Evolutionary conservation across 2,888 invertebrate genomes (phyloP), one percentile per base, ranked within the genome.

Genomic region (Agriopis aurantiaria): DNA sequence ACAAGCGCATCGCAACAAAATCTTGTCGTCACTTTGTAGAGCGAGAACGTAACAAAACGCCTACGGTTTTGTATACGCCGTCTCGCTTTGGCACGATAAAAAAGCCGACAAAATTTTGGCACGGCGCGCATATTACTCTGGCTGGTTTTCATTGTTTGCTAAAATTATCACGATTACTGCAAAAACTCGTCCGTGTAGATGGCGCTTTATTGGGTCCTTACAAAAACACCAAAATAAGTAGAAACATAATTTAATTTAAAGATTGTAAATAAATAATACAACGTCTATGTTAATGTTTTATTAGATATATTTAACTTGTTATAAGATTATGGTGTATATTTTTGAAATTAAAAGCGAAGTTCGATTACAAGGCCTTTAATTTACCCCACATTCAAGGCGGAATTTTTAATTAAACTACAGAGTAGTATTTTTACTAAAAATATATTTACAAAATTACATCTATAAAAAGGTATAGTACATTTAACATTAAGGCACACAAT

Each of bases 311-410:
- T 60, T 75, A 73, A 65, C 80, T 84, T 88, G 88, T 90, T 89
- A 86, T 82, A 87, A 86, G 83, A 89, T 81, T 85, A 82, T 83
- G 85, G 85, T 89, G 89, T 90, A 90, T 90, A 91, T 91, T 91
- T 91, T 90, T 90, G 81, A 90, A 89, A 90, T 85, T 87, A 90
- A 91, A 90, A 77, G 79, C 76, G 73, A 84, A 83, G 85, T 88
- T 0, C 11, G n/a, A n/a, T 60, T 62, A 65, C 33, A 41, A 48
- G 17, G 55, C n/a, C 3, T 9, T 68, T 2, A 8, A n/a, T n/a
- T 43, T 33, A 33, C 23, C 46, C 58, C n/a, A 11, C 0, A 3
- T 33, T 46, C 9, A 17, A 55, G 8, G 8, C 8, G 40, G 40
- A 7, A 8, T 9, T 14, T 40, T 0, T 48, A 64, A 56, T 49